Conservation (phyloP, 2,113 vertebrate genomes). For the Hystrix brachyura region DNA sequence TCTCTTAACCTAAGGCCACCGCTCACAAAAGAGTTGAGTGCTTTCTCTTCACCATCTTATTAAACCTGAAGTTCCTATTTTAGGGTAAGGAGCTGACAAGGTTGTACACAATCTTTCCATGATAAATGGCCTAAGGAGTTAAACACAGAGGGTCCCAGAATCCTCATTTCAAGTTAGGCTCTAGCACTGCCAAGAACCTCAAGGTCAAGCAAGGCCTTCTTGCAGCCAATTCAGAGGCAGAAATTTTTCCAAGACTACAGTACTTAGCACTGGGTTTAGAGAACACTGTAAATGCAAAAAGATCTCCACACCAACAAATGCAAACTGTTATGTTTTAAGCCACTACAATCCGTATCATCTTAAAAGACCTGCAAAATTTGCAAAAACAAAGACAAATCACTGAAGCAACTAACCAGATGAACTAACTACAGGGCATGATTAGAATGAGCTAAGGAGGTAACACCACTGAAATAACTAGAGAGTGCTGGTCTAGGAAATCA, state of each 20-base stretch:
- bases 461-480: neutral
- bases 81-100: neutral
- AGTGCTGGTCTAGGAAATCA: neutral
- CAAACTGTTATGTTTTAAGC: neutral
- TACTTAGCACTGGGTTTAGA: neutral
- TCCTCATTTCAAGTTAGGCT: neutral
- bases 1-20: neutral
- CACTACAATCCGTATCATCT: neutral
- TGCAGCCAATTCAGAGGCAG: neutral
- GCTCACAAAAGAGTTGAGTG: neutral
- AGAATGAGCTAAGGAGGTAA: neutral
- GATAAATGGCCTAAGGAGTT: neutral
- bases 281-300: neutral
- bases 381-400: conserved; percentile 2
- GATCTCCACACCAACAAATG: neutral
- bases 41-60: neutral
- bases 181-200: neutral
- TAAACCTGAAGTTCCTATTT: neutral
- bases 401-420: conserved; percentile 7
- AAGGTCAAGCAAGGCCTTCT: neutral
- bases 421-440: neutral
- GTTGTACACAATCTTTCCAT: neutral
- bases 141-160: neutral
- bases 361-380: neutral
- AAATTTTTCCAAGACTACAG: neutral